Percentiles rank a stretch among this genome's conserved stretches.
Evolutionary conservation across 2,888 invertebrate genomes (phyloP).

Genomic region (Slavum lentiscoides): DNA sequence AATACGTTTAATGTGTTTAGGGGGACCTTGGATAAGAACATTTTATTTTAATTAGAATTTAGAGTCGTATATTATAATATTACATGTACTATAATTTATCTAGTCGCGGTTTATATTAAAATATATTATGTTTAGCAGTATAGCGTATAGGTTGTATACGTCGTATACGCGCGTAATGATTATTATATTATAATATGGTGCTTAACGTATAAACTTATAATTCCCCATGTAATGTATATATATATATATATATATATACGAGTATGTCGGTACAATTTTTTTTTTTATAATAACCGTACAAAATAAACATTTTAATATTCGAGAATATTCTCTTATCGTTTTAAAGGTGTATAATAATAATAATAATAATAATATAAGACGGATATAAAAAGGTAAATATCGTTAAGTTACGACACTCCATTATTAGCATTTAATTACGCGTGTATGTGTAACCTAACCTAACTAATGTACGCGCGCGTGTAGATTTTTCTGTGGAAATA

Average conservation of each 20-base stretch:
- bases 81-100: constrained; percentile 18
- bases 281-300: constrained; percentile 31
- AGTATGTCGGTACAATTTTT: constrained; percentile 31
- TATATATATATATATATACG: too few relatives aligned
- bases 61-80: constrained; percentile 23
- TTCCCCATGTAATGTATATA: too few relatives aligned
- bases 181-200: not conserved
- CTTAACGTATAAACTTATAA: constrained; percentile 39
- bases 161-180: not conserved
- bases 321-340: constrained; percentile 34
- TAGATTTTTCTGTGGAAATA: too few relatives aligned
- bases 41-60: constrained; percentile 34
- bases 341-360: not conserved
- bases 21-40: constrained; percentile 38
- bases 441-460: not conserved
- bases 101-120: constrained; percentile 30
- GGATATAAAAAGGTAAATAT: constrained; percentile 31
- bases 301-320: constrained; percentile 46
- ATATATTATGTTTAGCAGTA: not conserved
- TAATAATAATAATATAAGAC: too few relatives aligned
- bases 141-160: not conserved
- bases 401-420: constrained; percentile 9
- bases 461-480: not conserved
- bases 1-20: not conserved
- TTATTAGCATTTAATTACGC: not conserved